Evolutionary conservation across 2,888 invertebrate species (phyloP).

Genomic region (Tyria jacobaeae): DNA sequence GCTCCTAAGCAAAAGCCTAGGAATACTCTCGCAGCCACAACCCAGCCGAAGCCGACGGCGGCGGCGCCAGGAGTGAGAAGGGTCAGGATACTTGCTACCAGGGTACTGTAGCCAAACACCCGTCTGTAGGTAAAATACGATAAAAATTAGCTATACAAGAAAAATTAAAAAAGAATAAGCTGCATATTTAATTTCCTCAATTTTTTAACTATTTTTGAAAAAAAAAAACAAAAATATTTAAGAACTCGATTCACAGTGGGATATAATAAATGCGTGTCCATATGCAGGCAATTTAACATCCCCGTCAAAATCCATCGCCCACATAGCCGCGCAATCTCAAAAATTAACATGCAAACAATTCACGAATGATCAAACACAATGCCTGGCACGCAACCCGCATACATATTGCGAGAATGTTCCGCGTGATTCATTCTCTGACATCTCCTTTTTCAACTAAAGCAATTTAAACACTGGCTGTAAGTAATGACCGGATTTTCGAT

Average conservation of each 20-base stretch:
- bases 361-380: constrained; percentile 48
- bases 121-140: constrained; percentile 72
- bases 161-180: not conserved
- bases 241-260: not conserved
- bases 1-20: constrained; percentile 94
- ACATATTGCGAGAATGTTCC: constrained; percentile 45
- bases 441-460: constrained; percentile 28
- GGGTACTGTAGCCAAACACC: constrained; percentile 95
- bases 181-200: no score
- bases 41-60: constrained; percentile 88
- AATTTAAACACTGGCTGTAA: constrained; percentile 16
- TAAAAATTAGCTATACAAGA: not conserved
- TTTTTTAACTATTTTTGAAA: no score
- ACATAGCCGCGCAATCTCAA: constrained; percentile 42
- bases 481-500: not conserved
- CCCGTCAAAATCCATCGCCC: constrained; percentile 46
- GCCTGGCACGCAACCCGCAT: constrained; percentile 38
- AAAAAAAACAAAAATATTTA: not conserved
- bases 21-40: constrained; percentile 90
- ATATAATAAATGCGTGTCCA: not conserved
- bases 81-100: constrained; percentile 93
- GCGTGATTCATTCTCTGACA: constrained; percentile 50
- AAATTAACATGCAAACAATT: constrained; percentile 54
- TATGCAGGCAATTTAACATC: constrained; percentile 33
- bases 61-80: constrained; percentile 93